Conservation (phyloP, 2,797 vertebrate genomes). For the Salarias fasciatus region DNA sequence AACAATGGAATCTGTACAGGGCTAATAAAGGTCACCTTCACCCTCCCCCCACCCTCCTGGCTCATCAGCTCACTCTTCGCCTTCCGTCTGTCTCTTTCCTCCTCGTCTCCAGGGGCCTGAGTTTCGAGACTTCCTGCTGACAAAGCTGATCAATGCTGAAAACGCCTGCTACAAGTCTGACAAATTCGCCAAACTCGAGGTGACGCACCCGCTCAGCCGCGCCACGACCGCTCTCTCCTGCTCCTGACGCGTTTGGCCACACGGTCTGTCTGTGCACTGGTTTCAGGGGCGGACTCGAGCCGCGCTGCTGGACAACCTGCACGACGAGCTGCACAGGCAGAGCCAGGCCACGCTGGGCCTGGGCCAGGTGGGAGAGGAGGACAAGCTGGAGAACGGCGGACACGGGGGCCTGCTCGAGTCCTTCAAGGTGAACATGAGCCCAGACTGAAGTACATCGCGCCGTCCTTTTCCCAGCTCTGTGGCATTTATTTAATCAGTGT, state of each 20-base stretch:
- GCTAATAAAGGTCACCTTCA: slow-evolving; percentile 51
- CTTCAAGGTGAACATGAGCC: slow-evolving; percentile 89
- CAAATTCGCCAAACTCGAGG: slow-evolving; percentile 98
- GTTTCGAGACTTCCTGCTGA: slow-evolving; percentile 95
- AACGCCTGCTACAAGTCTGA: slow-evolving; percentile 98
- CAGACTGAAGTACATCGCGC: slow-evolving; percentile 2
- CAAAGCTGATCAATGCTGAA: slow-evolving; percentile 97
- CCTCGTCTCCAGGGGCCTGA: slow-evolving; percentile 86
- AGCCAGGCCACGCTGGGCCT: slow-evolving; percentile 93
- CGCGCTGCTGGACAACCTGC: slow-evolving; percentile 94
- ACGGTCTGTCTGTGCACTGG: too few relatives aligned
- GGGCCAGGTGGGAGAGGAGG: slow-evolving; percentile 90
- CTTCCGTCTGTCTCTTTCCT: not conserved
- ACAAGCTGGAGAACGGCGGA: slow-evolving; percentile 95
- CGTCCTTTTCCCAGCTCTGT: slow-evolving; percentile 26
- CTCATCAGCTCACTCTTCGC: slow-evolving; percentile 9
- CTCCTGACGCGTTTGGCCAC: too few relatives aligned
- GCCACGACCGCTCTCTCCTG: not conserved
- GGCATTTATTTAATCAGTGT: slow-evolving; percentile 45
- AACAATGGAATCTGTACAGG: slow-evolving; percentile 11
- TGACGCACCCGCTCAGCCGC: slow-evolving; percentile 68
- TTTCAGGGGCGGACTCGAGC: slow-evolving; percentile 92
- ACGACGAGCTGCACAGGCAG: slow-evolving; percentile 93
- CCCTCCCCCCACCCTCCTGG: not conserved
- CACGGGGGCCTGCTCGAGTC: slow-evolving; percentile 96